A percentile compares a stretch with the other conserved stretches of the same genome.
Evolutionary conservation across 2,113 vertebrate genomes (phyloP).

Genomic region (Nicator chloris): DNA sequence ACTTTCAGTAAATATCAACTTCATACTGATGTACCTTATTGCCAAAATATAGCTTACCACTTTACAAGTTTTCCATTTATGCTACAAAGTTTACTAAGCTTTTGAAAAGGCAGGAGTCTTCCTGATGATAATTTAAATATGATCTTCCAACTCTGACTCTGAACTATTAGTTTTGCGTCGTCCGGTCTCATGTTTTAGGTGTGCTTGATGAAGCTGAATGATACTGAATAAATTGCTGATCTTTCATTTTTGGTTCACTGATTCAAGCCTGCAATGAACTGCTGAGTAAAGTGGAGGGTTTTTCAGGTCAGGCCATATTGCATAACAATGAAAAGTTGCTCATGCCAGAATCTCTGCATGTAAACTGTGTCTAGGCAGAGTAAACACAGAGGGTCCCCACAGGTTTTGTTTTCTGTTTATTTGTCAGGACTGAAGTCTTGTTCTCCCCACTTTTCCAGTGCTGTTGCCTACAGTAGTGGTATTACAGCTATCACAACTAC

Average conservation of each 20-base stretch:
- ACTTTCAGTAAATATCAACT: background rate
- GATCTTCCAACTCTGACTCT: background rate
- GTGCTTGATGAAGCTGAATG: conserved; percentile 43
- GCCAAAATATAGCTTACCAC: background rate
- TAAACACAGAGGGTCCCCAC: background rate
- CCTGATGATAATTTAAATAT: background rate
- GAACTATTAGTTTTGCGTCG: background rate
- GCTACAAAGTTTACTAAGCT: background rate
- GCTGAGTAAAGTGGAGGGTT: conserved; percentile 12
- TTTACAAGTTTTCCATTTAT: background rate
- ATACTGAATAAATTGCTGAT: conserved; percentile 32
- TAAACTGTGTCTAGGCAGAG: background rate
- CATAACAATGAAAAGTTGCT: background rate
- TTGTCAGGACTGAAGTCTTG: background rate
- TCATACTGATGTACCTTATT: background rate
- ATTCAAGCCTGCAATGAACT: background rate
- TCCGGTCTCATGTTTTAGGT: background rate
- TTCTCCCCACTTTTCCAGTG: background rate
- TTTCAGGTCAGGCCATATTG: conserved; percentile 17
- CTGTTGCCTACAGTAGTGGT: accelerated
- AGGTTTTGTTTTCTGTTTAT: background rate
- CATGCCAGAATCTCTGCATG: background rate
- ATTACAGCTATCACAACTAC: background rate
- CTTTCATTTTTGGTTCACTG: conserved; percentile 37
- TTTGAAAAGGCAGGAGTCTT: background rate